Conservation (phyloP, 2,888 invertebrate species). For the Metopia argyrocephala region DNA sequence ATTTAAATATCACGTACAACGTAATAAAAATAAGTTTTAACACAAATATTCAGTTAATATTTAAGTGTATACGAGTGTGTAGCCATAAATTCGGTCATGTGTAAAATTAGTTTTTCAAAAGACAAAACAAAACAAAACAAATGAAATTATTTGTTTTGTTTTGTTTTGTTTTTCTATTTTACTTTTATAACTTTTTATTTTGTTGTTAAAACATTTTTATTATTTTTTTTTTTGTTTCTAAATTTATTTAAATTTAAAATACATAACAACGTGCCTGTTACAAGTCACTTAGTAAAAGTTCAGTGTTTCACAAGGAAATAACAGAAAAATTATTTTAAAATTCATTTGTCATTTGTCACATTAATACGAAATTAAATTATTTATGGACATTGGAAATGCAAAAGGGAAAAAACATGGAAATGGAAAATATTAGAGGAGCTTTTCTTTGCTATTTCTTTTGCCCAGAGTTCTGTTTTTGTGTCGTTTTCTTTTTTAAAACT, state of each 20-base stretch:
- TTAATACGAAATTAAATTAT: slow-evolving; percentile 26
- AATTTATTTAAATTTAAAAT: too few species aligned
- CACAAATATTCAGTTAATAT: too few species aligned
- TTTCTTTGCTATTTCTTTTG: too few species aligned
- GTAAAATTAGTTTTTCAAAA: slow-evolving; percentile 31
- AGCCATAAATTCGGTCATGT: slow-evolving; percentile 15
- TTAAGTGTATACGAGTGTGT: too few species aligned
- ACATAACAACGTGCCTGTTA: background rate
- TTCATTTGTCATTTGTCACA: slow-evolving; percentile 25
- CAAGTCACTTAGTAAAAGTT: background rate
- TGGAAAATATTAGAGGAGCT: too few species aligned
- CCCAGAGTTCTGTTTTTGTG: too few species aligned
- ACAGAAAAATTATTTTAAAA: slow-evolving; percentile 19
- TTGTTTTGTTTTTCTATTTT: background rate
- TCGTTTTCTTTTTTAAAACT: too few species aligned
- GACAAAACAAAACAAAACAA: background rate
- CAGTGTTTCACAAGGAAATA: background rate
- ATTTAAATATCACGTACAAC: background rate
- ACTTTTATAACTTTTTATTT: background rate
- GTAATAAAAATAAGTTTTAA: background rate
- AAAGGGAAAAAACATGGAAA: too few species aligned
- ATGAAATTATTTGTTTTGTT: background rate
- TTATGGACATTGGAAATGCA: slow-evolving; percentile 13
- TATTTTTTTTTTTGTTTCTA: too few species aligned
- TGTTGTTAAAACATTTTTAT: background rate